phyloP scores from a whole-genome alignment of 2,113 vertebrate genomes.

The Elachura formosa region DNA sequence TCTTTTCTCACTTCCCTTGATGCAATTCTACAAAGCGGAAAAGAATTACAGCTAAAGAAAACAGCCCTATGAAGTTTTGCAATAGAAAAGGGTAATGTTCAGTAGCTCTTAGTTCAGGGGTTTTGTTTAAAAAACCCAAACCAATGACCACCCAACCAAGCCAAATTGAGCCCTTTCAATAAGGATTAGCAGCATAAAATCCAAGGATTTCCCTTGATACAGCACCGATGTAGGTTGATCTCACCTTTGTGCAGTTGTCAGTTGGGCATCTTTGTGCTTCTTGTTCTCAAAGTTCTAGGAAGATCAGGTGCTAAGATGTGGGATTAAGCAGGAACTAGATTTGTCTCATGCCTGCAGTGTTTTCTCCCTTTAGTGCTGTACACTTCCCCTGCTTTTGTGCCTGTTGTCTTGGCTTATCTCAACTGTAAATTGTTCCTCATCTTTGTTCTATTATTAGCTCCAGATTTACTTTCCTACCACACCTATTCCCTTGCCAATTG shows the following conservation, averaged over 20 bases:
- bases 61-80: not conserved
- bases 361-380: not conserved
- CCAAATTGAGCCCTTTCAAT: not conserved
- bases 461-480: slow-evolving; percentile 1
- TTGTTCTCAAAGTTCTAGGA: not conserved
- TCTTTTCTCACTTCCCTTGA: not conserved
- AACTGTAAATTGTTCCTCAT: not conserved
- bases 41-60: slow-evolving; percentile 22
- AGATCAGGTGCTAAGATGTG: not conserved
- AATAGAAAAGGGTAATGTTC: not conserved
- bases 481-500: slow-evolving; percentile 36
- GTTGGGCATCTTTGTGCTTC: not conserved
- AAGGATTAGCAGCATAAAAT: not conserved
- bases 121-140: not conserved
- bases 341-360: not conserved
- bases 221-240: not conserved
- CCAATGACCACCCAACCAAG: not conserved
- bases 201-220: not conserved
- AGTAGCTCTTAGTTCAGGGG: not conserved
- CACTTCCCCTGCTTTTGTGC: not conserved
- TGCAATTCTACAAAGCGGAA: not conserved
- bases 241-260: not conserved
- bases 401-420: not conserved
- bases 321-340: not conserved
- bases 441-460: slow-evolving; percentile 4